phyloP scores from a whole-genome alignment of 2,888 invertebrate species.

The Thyatira batis region DNA sequence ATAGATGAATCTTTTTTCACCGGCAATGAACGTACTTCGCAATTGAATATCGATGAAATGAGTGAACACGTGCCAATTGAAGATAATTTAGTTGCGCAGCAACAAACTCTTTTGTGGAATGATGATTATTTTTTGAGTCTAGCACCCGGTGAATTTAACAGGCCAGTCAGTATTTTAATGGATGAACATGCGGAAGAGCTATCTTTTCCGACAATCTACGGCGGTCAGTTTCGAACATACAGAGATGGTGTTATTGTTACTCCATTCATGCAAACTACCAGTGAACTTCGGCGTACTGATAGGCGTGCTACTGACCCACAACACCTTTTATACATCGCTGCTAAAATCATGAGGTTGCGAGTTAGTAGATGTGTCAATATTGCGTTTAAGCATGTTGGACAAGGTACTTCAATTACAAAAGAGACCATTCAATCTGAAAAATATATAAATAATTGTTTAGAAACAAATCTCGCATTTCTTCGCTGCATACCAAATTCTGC shows the following conservation, averaged over 20 bases:
- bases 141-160: constrained; percentile 19
- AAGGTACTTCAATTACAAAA: constrained; percentile 35
- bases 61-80: constrained; percentile 30
- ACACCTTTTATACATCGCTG: constrained; percentile 33
- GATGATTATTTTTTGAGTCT: constrained; percentile 19
- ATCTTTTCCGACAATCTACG: constrained; percentile 46
- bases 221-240: constrained; percentile 38
- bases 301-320: constrained; percentile 39
- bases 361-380: constrained; percentile 16
- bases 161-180: constrained; percentile 32
- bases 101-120: constrained; percentile 28
- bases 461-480: constrained; percentile 49
- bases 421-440: constrained; percentile 36
- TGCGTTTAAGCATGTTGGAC: constrained; percentile 34
- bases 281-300: constrained; percentile 39
- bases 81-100: constrained; percentile 26
- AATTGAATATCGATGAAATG: constrained; percentile 26
- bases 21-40: constrained; percentile 16
- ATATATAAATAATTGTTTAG: constrained; percentile 39
- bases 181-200: constrained; percentile 52
- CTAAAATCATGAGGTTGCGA: constrained; percentile 34
- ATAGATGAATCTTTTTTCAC: constrained; percentile 26
- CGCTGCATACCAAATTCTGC: constrained; percentile 49
- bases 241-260: constrained; percentile 28
- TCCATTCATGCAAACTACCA: constrained; percentile 31